Conservation (phyloP, 1,140 invertebrate genomes). For the Cotesia glomerata region DNA sequence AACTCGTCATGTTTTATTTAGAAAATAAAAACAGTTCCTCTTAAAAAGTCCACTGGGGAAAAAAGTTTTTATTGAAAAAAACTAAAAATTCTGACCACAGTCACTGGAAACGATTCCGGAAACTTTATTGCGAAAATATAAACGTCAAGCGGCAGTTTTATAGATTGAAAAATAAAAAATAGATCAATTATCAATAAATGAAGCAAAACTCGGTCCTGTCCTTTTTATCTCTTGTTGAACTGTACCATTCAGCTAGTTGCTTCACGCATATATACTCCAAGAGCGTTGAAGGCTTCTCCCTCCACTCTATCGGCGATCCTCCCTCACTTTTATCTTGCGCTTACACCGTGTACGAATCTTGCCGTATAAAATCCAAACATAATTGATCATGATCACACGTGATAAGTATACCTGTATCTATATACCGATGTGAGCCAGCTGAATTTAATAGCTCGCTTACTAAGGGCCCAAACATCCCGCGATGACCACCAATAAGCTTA, state of each 20-base stretch:
- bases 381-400: too few species aligned
- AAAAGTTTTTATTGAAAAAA: not conserved
- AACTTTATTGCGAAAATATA: too few species aligned
- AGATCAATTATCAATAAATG: not conserved
- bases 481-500: too few species aligned
- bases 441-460: too few species aligned
- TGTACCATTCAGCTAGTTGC: conserved; percentile 52
- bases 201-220: conserved; percentile 32
- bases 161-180: not conserved
- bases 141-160: not conserved
- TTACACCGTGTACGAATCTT: conserved; percentile 3
- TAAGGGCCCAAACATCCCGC: too few species aligned
- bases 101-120: too few species aligned
- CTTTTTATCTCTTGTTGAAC: conserved; percentile 56
- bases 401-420: too few species aligned
- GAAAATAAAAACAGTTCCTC: not conserved
- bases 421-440: too few species aligned
- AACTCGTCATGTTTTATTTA: conserved; percentile 7
- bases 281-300: conserved; percentile 42
- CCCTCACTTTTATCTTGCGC: conserved; percentile 47
- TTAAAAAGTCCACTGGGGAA: not conserved
- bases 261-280: conserved; percentile 59
- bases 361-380: not conserved
- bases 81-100: too few species aligned
- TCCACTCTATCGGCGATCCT: conserved; percentile 38